Conservation (phyloP, 92 coral and sea anemone species). For the Metridium senile region DNA sequence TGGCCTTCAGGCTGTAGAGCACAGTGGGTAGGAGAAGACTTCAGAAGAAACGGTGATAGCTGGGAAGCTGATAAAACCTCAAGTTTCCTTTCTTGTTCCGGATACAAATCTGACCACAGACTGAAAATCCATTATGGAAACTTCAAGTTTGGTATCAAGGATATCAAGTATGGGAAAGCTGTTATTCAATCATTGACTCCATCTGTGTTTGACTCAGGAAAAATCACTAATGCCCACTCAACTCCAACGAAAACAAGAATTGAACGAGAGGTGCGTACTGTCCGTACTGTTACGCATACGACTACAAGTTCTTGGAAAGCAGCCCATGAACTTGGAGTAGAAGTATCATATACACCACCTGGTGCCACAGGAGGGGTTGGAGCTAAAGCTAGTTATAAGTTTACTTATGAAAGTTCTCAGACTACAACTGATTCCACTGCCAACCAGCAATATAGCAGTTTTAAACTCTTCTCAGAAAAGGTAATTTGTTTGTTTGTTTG, state of each 20-base stretch:
- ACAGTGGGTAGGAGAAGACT: conserved; percentile 61
- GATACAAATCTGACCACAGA: conserved; percentile 59
- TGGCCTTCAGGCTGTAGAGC: conserved; percentile 76
- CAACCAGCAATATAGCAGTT: conserved; percentile 39
- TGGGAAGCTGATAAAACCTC: conserved; percentile 60
- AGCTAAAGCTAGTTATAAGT: conserved; percentile 24
- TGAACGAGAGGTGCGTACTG: conserved; percentile 53
- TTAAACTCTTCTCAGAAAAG: conserved; percentile 28
- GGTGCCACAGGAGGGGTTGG: conserved; percentile 58
- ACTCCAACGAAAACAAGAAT: conserved; percentile 28
- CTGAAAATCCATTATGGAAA: conserved; percentile 60
- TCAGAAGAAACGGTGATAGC: conserved; percentile 66
- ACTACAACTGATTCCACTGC: conserved; percentile 40
- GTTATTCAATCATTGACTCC: conserved; percentile 54
- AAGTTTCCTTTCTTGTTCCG: conserved; percentile 47
- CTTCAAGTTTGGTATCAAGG: conserved; percentile 57
- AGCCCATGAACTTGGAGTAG: conserved; percentile 58
- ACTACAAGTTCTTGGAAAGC: conserved; percentile 65
- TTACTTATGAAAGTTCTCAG: conserved; percentile 19
- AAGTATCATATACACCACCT: conserved; percentile 54
- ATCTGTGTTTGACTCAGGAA: conserved; percentile 41
- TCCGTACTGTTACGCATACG: conserved; percentile 62
- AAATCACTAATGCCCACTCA: conserved; percentile 42
- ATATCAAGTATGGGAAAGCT: conserved; percentile 51
- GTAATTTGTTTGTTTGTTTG: no score